These are phyloP conservation scores for Saccopteryx leptura DNA, from an alignment of 2,113 vertebrate species.

Conservation along the genomic window DNA sequence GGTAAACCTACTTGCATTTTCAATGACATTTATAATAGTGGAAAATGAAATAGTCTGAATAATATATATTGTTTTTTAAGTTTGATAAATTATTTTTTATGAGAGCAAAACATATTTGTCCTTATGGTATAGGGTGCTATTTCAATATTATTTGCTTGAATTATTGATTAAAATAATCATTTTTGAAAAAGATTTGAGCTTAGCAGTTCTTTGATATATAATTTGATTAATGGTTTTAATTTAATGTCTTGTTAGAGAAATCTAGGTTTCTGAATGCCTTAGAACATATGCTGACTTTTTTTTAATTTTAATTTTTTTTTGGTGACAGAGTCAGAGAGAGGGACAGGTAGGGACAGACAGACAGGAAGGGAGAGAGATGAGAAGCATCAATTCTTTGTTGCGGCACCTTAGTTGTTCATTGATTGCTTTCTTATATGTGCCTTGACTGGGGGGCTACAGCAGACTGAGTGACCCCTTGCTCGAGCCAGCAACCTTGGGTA, in stretches of 20 bases:
- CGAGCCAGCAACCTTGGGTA: no score
- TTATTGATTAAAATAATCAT: slow-evolving; percentile 28
- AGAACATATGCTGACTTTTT: neutral
- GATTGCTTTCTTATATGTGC: no score
- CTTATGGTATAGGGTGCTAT: neutral
- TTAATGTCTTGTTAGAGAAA: slow-evolving; percentile 54
- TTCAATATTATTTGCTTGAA: slow-evolving; percentile 38
- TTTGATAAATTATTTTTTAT: slow-evolving; percentile 62
- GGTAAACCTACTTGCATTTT: slow-evolving; percentile 62
- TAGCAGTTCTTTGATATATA: slow-evolving; percentile 35
- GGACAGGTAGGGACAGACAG: no score
- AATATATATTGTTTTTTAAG: slow-evolving; percentile 43
- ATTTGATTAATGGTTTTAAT: slow-evolving; percentile 38
- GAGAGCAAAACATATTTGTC: slow-evolving; percentile 35
- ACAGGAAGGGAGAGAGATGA: no score
- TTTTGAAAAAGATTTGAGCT: slow-evolving; percentile 61
- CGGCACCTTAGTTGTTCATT: no score
- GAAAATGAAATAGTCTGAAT: slow-evolving; percentile 34
- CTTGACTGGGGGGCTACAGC: no score
- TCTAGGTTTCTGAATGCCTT: slow-evolving; percentile 45
- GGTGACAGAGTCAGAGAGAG: no score
- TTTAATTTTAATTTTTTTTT: no score
- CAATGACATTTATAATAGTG: slow-evolving; percentile 67
- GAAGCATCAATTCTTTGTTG: no score
- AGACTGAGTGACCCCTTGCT: no score